Evolutionary conservation across 1,140 invertebrate genomes (phyloP).

Genomic region (Drosophila teissieri): DNA sequence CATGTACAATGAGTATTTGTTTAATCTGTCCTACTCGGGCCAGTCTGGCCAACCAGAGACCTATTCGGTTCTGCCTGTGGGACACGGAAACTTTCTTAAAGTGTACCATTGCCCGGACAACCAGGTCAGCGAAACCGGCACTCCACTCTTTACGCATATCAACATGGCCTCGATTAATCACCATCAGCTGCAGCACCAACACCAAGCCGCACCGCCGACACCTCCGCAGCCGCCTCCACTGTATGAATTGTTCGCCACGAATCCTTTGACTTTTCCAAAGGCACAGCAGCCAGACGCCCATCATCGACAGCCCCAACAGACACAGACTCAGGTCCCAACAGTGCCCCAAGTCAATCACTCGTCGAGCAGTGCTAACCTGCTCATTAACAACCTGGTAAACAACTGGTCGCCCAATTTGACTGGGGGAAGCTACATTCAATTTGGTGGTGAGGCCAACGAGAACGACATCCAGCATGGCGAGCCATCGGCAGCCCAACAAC

Average conservation of each 20-base stretch:
- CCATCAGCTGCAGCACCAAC: slow-evolving; percentile 40
- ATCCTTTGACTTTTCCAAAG: slow-evolving; percentile 53
- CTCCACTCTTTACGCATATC: slow-evolving; percentile 68
- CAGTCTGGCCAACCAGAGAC: slow-evolving; percentile 67
- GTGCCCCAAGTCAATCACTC: slow-evolving; percentile 45
- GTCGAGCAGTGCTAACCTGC: slow-evolving; percentile 60
- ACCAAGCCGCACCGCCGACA: slow-evolving; percentile 26
- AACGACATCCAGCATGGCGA: slow-evolving; percentile 66
- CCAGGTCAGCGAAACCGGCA: slow-evolving; percentile 48
- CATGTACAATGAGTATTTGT: slow-evolving; percentile 72
- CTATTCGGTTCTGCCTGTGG: slow-evolving; percentile 79
- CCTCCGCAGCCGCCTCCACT: slow-evolving; percentile 49
- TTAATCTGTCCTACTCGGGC: slow-evolving; percentile 60
- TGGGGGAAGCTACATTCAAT: slow-evolving; percentile 92
- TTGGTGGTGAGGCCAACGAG: slow-evolving; percentile 85
- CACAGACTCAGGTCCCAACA: slow-evolving; percentile 2
- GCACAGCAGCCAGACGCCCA: slow-evolving; percentile 22
- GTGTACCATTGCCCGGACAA: slow-evolving; percentile 79
- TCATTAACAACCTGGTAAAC: slow-evolving; percentile 91
- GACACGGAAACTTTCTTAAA: slow-evolving; percentile 80
- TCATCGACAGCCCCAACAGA: slow-evolving; percentile 13
- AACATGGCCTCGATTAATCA: slow-evolving; percentile 65
- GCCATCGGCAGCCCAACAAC: slow-evolving; percentile 4
- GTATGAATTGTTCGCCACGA: slow-evolving; percentile 78
- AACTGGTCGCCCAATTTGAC: slow-evolving; percentile 92